Percentiles rank a stretch among this genome's conserved stretches.
These are phyloP conservation scores for Meda fulgida DNA, from an alignment of 2,797 vertebrate genomes.

Conservation along the genomic window DNA sequence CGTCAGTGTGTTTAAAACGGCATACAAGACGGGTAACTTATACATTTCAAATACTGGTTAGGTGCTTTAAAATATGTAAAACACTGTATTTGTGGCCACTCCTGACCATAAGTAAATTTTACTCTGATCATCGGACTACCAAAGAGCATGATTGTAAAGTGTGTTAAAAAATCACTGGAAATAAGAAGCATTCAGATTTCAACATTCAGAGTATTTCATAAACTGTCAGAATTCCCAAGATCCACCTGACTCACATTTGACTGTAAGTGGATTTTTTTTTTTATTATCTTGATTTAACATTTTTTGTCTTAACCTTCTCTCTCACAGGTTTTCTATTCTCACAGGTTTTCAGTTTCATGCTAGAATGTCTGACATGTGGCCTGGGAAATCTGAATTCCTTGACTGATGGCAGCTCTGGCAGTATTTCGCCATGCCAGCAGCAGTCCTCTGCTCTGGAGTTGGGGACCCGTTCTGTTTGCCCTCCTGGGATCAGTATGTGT, in stretches of 20 bases:
- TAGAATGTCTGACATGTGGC: constrained; percentile 58
- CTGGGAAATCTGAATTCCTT: constrained; percentile 52
- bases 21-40: too few species aligned
- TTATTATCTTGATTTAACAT: not conserved
- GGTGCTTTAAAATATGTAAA: not conserved
- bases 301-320: not conserved
- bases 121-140: not conserved
- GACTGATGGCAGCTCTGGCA: constrained; percentile 72
- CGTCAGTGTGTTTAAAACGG: not conserved
- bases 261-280: not conserved
- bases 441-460: constrained; percentile 78
- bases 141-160: not conserved
- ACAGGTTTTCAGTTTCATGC: not conserved
- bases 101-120: not conserved
- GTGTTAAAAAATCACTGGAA: not conserved
- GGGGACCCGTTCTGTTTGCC: constrained; percentile 81
- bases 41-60: not conserved
- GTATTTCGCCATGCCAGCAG: constrained; percentile 68
- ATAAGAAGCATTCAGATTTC: not conserved
- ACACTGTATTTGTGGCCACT: not conserved
- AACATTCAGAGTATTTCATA: not conserved
- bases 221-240: not conserved
- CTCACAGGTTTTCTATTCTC: not conserved
- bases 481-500: constrained; percentile 82
- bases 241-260: too few species aligned